Evolutionary conservation across 2,797 vertebrate species (phyloP), one percentile per base, ranked within the genome.

Genomic region (Etheostoma perlongum): DNA sequence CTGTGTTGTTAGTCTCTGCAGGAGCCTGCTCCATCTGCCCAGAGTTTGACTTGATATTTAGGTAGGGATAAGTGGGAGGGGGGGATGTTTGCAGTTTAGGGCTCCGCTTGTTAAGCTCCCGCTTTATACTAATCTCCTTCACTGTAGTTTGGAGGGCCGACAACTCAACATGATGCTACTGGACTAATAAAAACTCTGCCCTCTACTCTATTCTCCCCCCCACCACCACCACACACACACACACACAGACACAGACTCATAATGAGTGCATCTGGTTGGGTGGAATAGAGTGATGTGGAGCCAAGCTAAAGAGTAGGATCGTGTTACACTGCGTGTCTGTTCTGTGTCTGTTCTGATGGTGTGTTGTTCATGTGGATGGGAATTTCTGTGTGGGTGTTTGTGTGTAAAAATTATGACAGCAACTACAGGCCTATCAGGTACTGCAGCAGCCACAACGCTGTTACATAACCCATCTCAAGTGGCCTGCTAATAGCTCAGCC

Each of bases 391-490:
- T 61, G 62, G 77, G 73, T 92, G 87, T 91, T 83, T 91, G 84
- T 91, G 86, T 89, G 88, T 85, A 60, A 80, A 80, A 88, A 87
- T 89, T 74, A 87, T 90, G 84, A 89, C 88, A 74, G 87, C 46
- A 66, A 81, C 88, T 86, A 83, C 84, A 89, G 91, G 88, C 88
- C 84, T 23, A 87, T 88, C 93, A 91, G 88, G 92, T 93, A 93
- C 89, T 88, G 90, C 93, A 93, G 91, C 92, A 94, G 91, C 91
- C 90, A 92, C 91, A 92, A 79, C 77, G 84, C 89, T 84, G 89
- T 95, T 96, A 94, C 91, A 93, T 94, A 96, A 96, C 91, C 87
- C 87, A 88, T 95, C 93, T 95, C 93, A 93, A 94, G 92, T 93
- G 93, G 93, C 93, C 89, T 86, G 88, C 93, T 94, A 94, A 95